phyloP scores from a whole-genome alignment of 1,140 invertebrate species.

The Lutraria rhynchaena region DNA sequence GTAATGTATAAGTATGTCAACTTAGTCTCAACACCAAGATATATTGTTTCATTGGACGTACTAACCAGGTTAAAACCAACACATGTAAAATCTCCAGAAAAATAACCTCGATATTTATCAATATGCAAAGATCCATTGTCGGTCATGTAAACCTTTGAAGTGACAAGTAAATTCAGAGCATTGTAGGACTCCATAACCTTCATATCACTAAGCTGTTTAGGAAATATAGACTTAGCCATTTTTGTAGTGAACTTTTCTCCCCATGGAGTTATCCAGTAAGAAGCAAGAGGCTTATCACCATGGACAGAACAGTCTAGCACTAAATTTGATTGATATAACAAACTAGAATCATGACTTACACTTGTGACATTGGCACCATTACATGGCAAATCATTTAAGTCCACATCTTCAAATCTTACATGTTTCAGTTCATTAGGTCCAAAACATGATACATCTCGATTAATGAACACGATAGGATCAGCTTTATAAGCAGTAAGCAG shows the following conservation, averaged over 20 bases:
- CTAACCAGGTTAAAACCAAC: constrained; percentile 69
- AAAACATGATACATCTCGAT: constrained; percentile 58
- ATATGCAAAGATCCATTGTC: constrained; percentile 63
- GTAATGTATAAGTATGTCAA: constrained; percentile 51
- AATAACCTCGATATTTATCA: constrained; percentile 68
- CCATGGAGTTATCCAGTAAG: constrained; percentile 76
- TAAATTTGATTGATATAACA: constrained; percentile 52
- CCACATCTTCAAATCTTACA: constrained; percentile 58
- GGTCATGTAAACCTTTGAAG: constrained; percentile 45
- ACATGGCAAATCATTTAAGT: constrained; percentile 60
- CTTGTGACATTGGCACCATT: constrained; percentile 53
- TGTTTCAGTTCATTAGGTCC: constrained; percentile 54
- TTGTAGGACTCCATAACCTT: constrained; percentile 41
- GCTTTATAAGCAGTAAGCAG: constrained; percentile 35
- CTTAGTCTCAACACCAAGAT: constrained; percentile 48
- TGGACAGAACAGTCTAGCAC: constrained; percentile 63
- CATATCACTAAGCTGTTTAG: constrained; percentile 28
- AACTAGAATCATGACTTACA: constrained; percentile 29
- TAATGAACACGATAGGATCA: constrained; percentile 24
- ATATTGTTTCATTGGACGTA: constrained; percentile 57
- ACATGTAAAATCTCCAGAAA: constrained; percentile 73
- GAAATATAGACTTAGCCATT: constrained; percentile 31
- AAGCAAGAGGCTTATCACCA: constrained; percentile 63
- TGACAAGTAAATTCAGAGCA: constrained; percentile 49
- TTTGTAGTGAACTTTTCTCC: constrained; percentile 67